Conservation (phyloP, 2,113 vertebrate species). For the Egretta garzetta region DNA sequence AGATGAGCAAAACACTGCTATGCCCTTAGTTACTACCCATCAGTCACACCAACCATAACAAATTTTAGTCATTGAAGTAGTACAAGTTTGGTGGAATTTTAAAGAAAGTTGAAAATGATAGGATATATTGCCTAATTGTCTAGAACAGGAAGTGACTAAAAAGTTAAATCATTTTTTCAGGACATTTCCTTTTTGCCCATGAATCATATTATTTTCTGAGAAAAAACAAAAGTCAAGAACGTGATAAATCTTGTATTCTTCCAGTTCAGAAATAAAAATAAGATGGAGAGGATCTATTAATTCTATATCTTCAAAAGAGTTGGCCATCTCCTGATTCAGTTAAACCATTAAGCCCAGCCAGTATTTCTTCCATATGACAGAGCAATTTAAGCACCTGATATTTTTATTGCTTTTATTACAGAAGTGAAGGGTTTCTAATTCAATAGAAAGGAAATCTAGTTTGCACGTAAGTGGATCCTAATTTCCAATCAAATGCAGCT, state of each 20-base stretch:
- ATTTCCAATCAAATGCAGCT: not conserved
- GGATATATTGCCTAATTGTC: not conserved
- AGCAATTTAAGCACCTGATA: not conserved
- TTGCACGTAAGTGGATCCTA: not conserved
- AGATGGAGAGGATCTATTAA: not conserved
- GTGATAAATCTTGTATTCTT: not conserved
- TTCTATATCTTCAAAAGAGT: not conserved
- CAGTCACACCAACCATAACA: not conserved
- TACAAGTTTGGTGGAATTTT: not conserved
- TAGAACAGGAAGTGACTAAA: not conserved
- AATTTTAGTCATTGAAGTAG: not conserved
- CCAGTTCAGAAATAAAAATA: not conserved
- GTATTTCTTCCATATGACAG: not conserved
- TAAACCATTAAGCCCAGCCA: not conserved
- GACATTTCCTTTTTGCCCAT: not conserved
- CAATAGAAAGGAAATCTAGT: not conserved
- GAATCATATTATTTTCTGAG: not conserved
- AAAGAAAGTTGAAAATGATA: not conserved
- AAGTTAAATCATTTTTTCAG: not conserved
- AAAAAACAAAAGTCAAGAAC: not conserved
- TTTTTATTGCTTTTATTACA: slow-evolving; percentile 15
- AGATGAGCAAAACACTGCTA: not conserved
- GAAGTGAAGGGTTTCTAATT: not conserved
- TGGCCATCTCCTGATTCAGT: not conserved
- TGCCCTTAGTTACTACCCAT: not conserved